These are phyloP conservation scores for Acrocyrtus sp. DNA, from an alignment of 2,888 invertebrate species.

Conservation along the genomic window DNA sequence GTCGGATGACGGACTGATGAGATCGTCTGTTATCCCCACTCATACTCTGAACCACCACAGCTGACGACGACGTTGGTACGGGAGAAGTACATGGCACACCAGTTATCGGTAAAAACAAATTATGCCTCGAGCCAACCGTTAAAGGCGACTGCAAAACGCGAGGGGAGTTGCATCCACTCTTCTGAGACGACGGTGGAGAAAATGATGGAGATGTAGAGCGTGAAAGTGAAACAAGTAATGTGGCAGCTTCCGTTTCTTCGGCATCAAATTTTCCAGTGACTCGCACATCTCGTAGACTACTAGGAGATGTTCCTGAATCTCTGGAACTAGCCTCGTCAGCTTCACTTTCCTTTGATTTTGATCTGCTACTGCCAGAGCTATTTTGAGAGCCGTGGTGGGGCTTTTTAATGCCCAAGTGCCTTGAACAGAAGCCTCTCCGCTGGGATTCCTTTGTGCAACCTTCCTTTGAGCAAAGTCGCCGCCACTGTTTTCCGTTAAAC, in stretches of 20 bases:
- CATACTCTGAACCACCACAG: slow-evolving; percentile 57
- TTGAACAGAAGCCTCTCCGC: slow-evolving; percentile 94
- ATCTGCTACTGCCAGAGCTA: slow-evolving; percentile 50
- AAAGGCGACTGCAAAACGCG: slow-evolving; percentile 76
- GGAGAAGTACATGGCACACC: slow-evolving; percentile 65
- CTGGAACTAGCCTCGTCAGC: slow-evolving; percentile 62
- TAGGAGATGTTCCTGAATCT: slow-evolving; percentile 62
- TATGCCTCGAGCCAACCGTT: slow-evolving; percentile 79
- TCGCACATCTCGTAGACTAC: slow-evolving; percentile 56
- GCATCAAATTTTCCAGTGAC: slow-evolving; percentile 83
- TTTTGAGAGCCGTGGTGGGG: slow-evolving; percentile 66
- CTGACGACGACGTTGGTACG: slow-evolving; percentile 58
- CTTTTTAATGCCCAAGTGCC: slow-evolving; percentile 90
- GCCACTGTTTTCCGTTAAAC: slow-evolving; percentile 99
- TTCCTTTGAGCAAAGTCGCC: slow-evolving; percentile 94
- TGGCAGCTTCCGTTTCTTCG: slow-evolving; percentile 96
- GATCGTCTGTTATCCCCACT: slow-evolving; percentile 39
- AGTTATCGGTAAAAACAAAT: slow-evolving; percentile 92
- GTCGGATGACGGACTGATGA: slow-evolving; percentile 61
- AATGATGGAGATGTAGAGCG: slow-evolving; percentile 88
- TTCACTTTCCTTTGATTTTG: slow-evolving; percentile 63
- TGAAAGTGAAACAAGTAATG: slow-evolving; percentile 86
- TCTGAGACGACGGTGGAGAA: slow-evolving; percentile 75
- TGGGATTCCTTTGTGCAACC: slow-evolving; percentile 98
- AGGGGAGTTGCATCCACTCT: slow-evolving; percentile 75